Evolutionary conservation across 2,888 invertebrate genomes (phyloP).

Genomic region (Tetropium fuscum): DNA sequence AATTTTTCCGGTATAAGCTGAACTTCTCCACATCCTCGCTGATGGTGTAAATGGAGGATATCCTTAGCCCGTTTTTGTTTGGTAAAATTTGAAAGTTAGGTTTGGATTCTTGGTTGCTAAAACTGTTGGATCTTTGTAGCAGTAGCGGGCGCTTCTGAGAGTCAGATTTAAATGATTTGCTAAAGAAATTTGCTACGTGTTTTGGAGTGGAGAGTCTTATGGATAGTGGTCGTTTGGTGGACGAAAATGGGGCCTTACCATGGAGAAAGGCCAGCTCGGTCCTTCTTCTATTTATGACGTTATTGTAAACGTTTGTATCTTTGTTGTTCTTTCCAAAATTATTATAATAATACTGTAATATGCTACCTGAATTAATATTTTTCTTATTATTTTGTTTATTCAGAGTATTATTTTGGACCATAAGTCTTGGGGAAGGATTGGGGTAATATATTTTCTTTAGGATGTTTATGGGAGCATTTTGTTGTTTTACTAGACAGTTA

Average conservation of each 20-base stretch:
- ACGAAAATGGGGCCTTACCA: constrained; percentile 69
- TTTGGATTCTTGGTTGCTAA: constrained; percentile 37
- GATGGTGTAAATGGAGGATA: constrained; percentile 68
- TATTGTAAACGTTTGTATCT: constrained; percentile 63
- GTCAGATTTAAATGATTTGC: constrained; percentile 61
- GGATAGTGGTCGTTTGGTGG: constrained; percentile 67
- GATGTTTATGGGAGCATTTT: constrained; percentile 45
- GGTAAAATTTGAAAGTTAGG: constrained; percentile 49
- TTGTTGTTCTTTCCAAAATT: constrained; percentile 61
- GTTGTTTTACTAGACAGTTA: constrained; percentile 41
- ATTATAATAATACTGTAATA: constrained; percentile 65
- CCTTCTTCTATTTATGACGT: constrained; percentile 57
- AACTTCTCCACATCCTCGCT: constrained; percentile 64
- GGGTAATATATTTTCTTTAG: constrained; percentile 62
- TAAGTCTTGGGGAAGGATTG: constrained; percentile 46
- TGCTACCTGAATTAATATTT: constrained; percentile 59
- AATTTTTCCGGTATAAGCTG: constrained; percentile 62
- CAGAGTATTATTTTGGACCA: constrained; percentile 46
- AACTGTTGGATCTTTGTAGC: constrained; percentile 53
- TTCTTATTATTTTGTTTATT: constrained; percentile 55
- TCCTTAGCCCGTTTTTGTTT: constrained; percentile 68
- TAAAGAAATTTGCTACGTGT: constrained; percentile 63
- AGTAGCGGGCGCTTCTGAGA: constrained; percentile 66
- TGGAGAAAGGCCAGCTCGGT: constrained; percentile 58
- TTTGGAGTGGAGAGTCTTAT: constrained; percentile 65